Evolutionary conservation across 2,113 vertebrate genomes (phyloP), one percentile per base, ranked within the genome.

Genomic region (Salvelinus alpinus): DNA sequence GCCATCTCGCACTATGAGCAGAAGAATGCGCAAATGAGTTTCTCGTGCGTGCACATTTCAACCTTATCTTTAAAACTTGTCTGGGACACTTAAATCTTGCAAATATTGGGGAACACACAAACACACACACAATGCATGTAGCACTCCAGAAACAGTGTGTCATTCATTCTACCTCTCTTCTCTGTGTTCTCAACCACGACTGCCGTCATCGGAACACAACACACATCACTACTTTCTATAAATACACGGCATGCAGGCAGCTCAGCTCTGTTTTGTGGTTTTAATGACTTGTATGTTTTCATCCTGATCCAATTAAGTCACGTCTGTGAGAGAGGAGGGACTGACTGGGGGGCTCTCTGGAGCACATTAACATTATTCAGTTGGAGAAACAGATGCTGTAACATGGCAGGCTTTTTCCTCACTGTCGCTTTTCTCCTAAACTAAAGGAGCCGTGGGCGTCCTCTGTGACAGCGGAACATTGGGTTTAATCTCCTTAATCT

Each of bases 231-330:
- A 62, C 47, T 80, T 82, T 80, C 74, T 57, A 79, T 80, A 77
- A 87, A 87, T 81, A 81, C 76, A 65, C 69, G 74, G 66, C 66
- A 65, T 44, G 9, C 9, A 44, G 38, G 38, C 38, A 25, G 2
- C 80, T 82, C 75, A 22, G 24, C 7, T 18, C 16, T 8, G 66
- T 54, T 54, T 18, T 54, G 38, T 71, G 38, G 44, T 79, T 80
- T 25, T 74, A 64, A 27, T 80, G 34, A 59, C 80, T 70, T 72
- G 22, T 70, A 64, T 67, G 29, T 76, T 84, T 44, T 77, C 3
- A 80, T 82, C 68, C 59, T 65, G 44, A 69, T 80, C 76, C 59
- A 70, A 16, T 74, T 54, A 54, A 54, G 16, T 16, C 51, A 54
- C 14, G 14, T 54, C 14, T 54, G 51, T 54, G 51, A 54, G 51